Conservation (phyloP, 2,113 vertebrate genomes). For the Melanerpes formicivorus region DNA sequence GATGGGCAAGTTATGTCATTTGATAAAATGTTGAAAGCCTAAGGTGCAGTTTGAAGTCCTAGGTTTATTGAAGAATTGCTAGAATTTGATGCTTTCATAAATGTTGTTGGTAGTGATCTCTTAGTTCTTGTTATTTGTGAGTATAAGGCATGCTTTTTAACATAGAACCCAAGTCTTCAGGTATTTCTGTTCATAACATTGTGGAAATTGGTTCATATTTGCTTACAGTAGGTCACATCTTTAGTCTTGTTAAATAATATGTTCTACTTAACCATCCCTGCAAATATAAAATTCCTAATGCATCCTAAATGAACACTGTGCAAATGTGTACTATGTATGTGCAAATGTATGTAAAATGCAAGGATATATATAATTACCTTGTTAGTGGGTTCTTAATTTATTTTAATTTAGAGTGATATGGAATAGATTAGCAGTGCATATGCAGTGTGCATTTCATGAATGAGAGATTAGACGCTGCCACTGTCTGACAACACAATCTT, state of each 20-base stretch:
- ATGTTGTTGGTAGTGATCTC: not conserved
- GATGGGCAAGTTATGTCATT: not conserved
- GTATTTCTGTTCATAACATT: fast-evolving
- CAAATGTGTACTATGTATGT: not conserved
- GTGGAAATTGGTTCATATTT: not conserved
- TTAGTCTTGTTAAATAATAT: not conserved
- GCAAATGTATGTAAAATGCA: not conserved
- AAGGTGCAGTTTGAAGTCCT: not conserved
- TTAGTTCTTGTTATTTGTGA: not conserved
- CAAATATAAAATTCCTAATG: not conserved
- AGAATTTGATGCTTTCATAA: not conserved
- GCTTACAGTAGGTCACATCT: not conserved
- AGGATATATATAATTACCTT: not conserved
- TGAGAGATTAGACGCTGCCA: not conserved
- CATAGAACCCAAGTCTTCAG: not conserved
- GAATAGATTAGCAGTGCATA: not conserved
- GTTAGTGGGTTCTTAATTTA: not conserved
- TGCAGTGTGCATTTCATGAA: not conserved
- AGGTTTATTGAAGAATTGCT: not conserved
- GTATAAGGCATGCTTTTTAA: not conserved
- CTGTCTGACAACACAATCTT: not conserved
- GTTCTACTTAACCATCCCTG: not conserved
- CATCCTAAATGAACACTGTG: not conserved
- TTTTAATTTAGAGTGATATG: not conserved
- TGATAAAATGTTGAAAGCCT: not conserved